Percentiles rank a stretch among this genome's conserved stretches.
Conservation (phyloP, 2,888 invertebrate genomes). For the Trisateles emortualis region DNA sequence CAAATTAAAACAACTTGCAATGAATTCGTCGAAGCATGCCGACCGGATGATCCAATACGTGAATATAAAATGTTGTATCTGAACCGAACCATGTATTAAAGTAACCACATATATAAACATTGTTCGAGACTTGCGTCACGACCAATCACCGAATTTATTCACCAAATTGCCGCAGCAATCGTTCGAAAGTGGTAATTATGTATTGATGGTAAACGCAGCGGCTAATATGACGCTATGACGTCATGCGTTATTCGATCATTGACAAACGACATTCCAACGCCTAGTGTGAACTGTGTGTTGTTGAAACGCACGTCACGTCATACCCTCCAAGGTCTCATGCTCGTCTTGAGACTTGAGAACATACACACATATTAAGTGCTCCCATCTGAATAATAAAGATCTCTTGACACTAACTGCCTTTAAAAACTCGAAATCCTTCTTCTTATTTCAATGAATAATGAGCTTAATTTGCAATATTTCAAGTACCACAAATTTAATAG, state of each 20-base stretch:
- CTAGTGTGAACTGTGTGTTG: constrained; percentile 76
- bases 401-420: constrained; percentile 42
- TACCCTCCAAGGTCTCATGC: constrained; percentile 74
- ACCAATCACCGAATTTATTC: constrained; percentile 66
- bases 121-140: constrained; percentile 66
- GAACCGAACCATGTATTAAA: constrained; percentile 61
- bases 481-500: constrained; percentile 8
- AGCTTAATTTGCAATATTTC: constrained; percentile 23
- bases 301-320: constrained; percentile 79
- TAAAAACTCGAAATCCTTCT: constrained; percentile 40
- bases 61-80: constrained; percentile 69
- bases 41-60: constrained; percentile 73
- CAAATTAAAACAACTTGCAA: constrained; percentile 75
- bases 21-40: constrained; percentile 68
- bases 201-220: constrained; percentile 64
- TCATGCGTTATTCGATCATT: constrained; percentile 82
- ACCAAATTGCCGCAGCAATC: constrained; percentile 62
- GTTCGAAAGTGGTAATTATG: constrained; percentile 69
- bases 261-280: constrained; percentile 85
- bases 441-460: constrained; percentile 19
- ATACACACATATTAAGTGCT: constrained; percentile 55
- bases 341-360: constrained; percentile 68
- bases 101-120: constrained; percentile 63
- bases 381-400: constrained; percentile 58
- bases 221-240: constrained; percentile 76